Base-by-base conservation (phyloP, 2,888 invertebrate species). In the Pristionchus arcanus region DNA sequence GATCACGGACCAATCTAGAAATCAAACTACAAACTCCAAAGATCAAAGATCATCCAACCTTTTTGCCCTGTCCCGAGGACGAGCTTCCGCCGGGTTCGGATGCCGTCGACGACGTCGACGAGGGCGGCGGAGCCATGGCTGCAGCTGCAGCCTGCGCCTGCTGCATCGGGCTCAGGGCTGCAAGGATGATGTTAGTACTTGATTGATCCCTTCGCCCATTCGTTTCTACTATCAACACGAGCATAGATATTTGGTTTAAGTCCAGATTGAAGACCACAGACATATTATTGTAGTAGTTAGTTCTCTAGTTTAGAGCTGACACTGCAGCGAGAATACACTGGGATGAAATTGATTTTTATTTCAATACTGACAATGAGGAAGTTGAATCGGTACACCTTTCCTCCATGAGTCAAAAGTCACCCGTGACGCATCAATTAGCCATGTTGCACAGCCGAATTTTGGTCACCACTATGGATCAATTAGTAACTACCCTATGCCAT, bases 1-100 rank as follows among this genome's bases (percentile, higher is more conserved):
- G n/a, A n/a, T n/a, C n/a, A n/a, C n/a, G 28, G 66, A 66, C 28
- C 66, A 66, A 66, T 28, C 28, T 66, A 28, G 28, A 66, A 16
- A 11, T 53, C 15, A 19, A 19, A 19, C 59, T 59, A 9, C 25
- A 37, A 77, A 34, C 5, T 9, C 1, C 19, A 31, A 37, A 77
- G 37, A 31, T 42, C 25, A 21, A 77, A 77, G 19, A 25, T 25
- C 34, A 53, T 15, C 49, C 25, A 34, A 88, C 87, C 87, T 88
- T 88, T 55, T 88, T 88, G 55, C 87, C 87, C 74, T 88, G 87
- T 42, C 49, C 42, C 2, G 87, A 87, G 9, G 66, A 68, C 66
- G 74, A 74, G 71, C 55, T 55, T 5, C 86, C 86, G 13, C 87
- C 87, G 21, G 87, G 87, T n/a, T 88, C 87, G 7, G 87, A 88